Base-by-base conservation (phyloP, 2,113 vertebrate species). In the Eolophus roseicapilla region DNA sequence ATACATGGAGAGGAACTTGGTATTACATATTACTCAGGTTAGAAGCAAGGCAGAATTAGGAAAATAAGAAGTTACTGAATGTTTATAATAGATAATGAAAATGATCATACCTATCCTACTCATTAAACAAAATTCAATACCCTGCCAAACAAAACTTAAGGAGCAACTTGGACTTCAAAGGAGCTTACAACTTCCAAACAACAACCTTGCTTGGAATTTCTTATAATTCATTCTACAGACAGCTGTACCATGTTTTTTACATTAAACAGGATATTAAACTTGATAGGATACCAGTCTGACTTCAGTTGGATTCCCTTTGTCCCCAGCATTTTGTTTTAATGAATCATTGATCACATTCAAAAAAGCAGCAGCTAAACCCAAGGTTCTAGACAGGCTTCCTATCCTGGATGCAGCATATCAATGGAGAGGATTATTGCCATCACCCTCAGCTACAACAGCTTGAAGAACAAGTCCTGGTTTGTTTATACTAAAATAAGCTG, bases 181-280 rank as follows among this genome's bases (percentile, higher is more conserved):
- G 33, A 65, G 13, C 8, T 64, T 64, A 20, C 39, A 35, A 52
- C 59, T 76, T 90, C 52, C 53, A 57, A 69, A 46, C 9, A n/a
- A 76, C 9, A 37, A 52, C 7, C 83, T 83, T 59, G 5, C 37
- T 59, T 81, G 41, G 55, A 77, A 53, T 86, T 53, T 67, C n/a
- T 70, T 63, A 19, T 18, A 92, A 86, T 35, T 77, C n/a, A 49
- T 74, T 83, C 75, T 73, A 86, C 75, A 53, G 88, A 80, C 31
- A 96, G 67, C 59, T 83, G 35, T 70, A 77, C 62, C 14, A 13
- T 19, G 49, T 90, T 83, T 94, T 86, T 83, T 46, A 55, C 53
- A 59, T 94, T 59, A 74, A 86, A 86, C 13, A 33, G 82, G 74
- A 84, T 82, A 96, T 68, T 92, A 76, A 53, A 92, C 33, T 91